phyloP scores from a whole-genome alignment of 2,113 vertebrate genomes.

The Cynoglossus semilaevis region DNA sequence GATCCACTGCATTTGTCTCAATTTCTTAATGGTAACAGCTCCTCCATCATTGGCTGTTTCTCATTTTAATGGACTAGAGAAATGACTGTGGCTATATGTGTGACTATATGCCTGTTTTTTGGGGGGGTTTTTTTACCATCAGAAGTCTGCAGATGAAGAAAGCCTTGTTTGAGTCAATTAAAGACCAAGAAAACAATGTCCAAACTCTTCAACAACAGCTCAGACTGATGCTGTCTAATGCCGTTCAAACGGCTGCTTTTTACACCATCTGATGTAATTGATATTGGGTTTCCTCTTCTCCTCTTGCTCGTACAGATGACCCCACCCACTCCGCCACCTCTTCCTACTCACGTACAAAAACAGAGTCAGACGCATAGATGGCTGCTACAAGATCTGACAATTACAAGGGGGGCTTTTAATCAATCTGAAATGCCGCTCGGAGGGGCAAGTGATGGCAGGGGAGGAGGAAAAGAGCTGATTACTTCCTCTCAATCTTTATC shows the following conservation, averaged over 20 bases:
- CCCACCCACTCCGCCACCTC: not conserved
- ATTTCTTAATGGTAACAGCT: conserved; percentile 82
- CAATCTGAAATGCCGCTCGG: conserved; percentile 65
- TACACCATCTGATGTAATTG: conserved; percentile 57
- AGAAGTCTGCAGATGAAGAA: conserved; percentile 16
- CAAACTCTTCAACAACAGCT: conserved; percentile 42
- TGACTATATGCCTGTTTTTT: conserved; percentile 9
- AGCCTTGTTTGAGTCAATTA: too few species aligned
- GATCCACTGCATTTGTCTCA: conserved; percentile 79
- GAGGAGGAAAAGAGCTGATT: conserved; percentile 61
- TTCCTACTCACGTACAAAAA: conserved; percentile 13
- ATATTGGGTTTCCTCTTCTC: conserved; percentile 50
- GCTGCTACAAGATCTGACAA: conserved; percentile 69
- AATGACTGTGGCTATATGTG: conserved; percentile 50
- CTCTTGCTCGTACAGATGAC: conserved; percentile 32
- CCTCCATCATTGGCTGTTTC: conserved; percentile 72
- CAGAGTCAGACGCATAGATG: conserved; percentile 45
- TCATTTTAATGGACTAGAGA: conserved; percentile 79
- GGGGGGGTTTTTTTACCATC: conserved; percentile 2
- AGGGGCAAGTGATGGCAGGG: conserved; percentile 56
- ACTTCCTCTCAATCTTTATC: conserved; percentile 65
- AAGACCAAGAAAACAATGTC: conserved; percentile 38
- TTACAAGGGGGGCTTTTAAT: conserved; percentile 76
- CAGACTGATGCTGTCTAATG: conserved; percentile 55
- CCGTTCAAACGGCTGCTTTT: conserved; percentile 58